Percentiles rank a stretch among this genome's conserved stretches.
Evolutionary conservation across 2,797 vertebrate species (phyloP).

Genomic region (Sphenodon punctatus): DNA sequence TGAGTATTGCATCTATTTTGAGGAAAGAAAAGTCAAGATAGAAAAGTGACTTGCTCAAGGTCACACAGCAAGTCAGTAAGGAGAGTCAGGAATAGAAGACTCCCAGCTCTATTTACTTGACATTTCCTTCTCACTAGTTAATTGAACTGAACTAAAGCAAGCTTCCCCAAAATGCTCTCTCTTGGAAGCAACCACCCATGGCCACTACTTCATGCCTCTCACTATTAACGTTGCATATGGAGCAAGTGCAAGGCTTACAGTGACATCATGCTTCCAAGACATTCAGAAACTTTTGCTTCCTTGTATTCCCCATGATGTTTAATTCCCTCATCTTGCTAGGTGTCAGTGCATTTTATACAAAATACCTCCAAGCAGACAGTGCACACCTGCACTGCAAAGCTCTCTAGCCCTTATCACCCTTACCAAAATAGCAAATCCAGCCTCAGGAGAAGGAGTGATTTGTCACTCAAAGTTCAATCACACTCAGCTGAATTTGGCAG

Average conservation of each 20-base stretch:
- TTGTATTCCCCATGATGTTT: not conserved
- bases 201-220: not conserved
- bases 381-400: not conserved
- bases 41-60: too few relatives aligned
- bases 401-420: not conserved
- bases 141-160: too few relatives aligned
- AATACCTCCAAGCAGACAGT: not conserved
- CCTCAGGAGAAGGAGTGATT: not conserved
- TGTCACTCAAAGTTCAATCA: accelerated
- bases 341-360: not conserved
- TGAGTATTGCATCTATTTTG: not conserved
- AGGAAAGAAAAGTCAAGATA: not conserved
- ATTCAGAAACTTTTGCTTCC: not conserved
- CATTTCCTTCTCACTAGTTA: not conserved
- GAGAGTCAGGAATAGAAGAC: not conserved
- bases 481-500: not conserved
- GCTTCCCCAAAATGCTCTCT: too few relatives aligned
- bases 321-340: not conserved
- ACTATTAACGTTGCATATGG: too few relatives aligned
- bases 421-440: not conserved
- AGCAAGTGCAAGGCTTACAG: not conserved
- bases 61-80: too few relatives aligned
- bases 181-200: not conserved
- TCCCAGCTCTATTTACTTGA: not conserved
- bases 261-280: not conserved